Evolutionary conservation across 2,888 invertebrate genomes (phyloP).

Genomic region (Athalia circularis): DNA sequence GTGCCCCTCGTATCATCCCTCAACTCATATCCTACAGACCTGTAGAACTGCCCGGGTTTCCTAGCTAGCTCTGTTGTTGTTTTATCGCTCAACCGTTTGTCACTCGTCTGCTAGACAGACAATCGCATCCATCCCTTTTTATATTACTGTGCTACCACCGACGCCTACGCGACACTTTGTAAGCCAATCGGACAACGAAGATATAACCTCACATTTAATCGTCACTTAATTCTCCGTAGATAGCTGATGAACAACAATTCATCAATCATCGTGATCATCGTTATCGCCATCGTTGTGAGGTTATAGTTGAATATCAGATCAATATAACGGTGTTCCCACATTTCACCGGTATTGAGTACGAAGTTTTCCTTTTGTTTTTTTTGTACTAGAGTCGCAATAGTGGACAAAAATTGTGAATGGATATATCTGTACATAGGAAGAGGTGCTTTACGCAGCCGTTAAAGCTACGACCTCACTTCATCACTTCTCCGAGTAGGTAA

Average conservation of each 20-base stretch:
- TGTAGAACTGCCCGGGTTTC: constrained; percentile 41
- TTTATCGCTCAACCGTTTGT: constrained; percentile 69
- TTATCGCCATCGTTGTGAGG: too few species aligned
- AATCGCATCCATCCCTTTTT: constrained; percentile 60
- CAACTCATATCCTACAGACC: constrained; percentile 53
- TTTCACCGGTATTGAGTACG: constrained; percentile 25
- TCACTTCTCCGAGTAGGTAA: constrained; percentile 24
- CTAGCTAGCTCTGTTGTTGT: constrained; percentile 56
- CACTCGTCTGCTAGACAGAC: constrained; percentile 64
- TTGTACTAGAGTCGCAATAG: neutral
- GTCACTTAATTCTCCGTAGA: too few species aligned
- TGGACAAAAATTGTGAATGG: neutral
- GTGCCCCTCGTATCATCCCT: constrained; percentile 57
- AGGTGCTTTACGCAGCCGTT: constrained; percentile 34
- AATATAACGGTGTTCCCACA: neutral
- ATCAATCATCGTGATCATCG: too few species aligned
- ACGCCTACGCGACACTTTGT: constrained; percentile 48
- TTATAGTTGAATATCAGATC: constrained; percentile 18
- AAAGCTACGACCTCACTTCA: constrained; percentile 37
- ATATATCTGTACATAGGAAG: constrained; percentile 1
- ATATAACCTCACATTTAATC: too few species aligned
- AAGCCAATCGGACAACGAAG: too few species aligned
- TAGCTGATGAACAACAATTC: too few species aligned
- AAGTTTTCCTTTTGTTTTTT: neutral
- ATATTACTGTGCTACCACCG: constrained; percentile 58